phyloP scores from a whole-genome alignment of 2,113 vertebrate genomes.

The Setophaga coronata region DNA sequence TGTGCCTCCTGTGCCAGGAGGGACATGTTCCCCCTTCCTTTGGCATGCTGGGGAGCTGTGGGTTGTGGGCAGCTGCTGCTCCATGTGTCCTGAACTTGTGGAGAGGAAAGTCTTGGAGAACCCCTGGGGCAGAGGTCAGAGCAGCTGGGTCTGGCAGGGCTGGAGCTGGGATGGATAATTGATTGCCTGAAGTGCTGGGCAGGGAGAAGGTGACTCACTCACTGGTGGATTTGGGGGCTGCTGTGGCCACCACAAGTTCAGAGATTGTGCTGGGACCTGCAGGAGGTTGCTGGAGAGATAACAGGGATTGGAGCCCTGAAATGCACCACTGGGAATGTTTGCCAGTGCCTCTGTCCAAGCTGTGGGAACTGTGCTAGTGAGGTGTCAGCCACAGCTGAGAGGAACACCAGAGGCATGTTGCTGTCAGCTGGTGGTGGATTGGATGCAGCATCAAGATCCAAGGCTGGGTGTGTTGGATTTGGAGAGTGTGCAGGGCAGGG shows the following conservation, averaged over 20 bases:
- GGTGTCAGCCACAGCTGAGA: not conserved
- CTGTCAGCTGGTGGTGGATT: not conserved
- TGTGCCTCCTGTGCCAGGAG: not conserved
- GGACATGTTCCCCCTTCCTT: not conserved
- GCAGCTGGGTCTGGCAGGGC: not conserved
- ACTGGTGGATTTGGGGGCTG: not conserved
- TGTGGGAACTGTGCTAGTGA: not conserved
- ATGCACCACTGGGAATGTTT: fast-evolving
- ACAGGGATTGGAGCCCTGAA: not conserved
- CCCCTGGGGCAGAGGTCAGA: not conserved
- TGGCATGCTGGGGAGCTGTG: not conserved
- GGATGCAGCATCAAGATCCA: not conserved
- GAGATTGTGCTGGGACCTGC: not conserved
- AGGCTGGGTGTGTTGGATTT: not conserved
- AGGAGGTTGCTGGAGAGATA: not conserved
- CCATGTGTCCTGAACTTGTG: not conserved
- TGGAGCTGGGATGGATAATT: not conserved
- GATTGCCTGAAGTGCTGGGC: not conserved
- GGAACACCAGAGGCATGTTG: not conserved
- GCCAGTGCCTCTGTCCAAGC: not conserved
- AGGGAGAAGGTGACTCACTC: not conserved
- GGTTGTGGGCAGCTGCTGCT: not conserved
- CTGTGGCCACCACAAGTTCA: not conserved
- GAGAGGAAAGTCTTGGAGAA: not conserved
- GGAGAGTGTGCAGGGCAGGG: not conserved